Conservation (phyloP, 2,797 vertebrate species). For the Melanotaenia trifasciata region DNA sequence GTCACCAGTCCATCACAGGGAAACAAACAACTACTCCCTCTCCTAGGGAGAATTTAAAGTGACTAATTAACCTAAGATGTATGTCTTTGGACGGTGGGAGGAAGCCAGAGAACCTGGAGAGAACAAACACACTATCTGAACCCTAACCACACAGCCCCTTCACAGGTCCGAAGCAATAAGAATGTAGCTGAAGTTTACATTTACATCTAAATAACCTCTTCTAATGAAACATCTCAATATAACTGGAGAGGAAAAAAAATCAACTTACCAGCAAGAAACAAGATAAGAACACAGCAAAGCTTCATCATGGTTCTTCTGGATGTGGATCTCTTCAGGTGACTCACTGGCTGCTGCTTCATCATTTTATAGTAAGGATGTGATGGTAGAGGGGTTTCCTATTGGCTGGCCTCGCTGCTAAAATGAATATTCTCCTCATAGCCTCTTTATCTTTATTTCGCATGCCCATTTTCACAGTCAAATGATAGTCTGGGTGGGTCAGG, state of each 20-base stretch:
- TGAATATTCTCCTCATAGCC: neutral
- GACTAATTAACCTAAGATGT: no score
- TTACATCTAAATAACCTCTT: neutral
- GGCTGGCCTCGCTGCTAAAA: neutral
- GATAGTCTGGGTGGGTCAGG: neutral
- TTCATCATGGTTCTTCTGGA: slow-evolving; percentile 18
- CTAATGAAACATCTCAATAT: rapidly evolving
- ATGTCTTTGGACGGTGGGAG: no score
- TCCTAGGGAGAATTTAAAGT: no score
- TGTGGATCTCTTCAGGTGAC: slow-evolving; percentile 2
- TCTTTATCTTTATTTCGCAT: neutral
- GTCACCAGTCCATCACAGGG: no score
- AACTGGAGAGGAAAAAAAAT: neutral
- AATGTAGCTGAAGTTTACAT: neutral
- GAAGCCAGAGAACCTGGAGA: no score
- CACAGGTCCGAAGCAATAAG: no score
- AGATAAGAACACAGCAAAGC: slow-evolving; percentile 1
- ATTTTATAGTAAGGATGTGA: slow-evolving; percentile 13
- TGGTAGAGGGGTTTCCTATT: neutral
- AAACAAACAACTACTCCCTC: no score
- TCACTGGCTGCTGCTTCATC: neutral
- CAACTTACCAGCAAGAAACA: slow-evolving; percentile 28
- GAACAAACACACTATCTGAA: no score
- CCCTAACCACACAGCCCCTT: no score
- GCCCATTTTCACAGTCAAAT: neutral